Evolutionary conservation across 2,113 vertebrate genomes (phyloP).

Genomic region (Maccullochella peelii): DNA sequence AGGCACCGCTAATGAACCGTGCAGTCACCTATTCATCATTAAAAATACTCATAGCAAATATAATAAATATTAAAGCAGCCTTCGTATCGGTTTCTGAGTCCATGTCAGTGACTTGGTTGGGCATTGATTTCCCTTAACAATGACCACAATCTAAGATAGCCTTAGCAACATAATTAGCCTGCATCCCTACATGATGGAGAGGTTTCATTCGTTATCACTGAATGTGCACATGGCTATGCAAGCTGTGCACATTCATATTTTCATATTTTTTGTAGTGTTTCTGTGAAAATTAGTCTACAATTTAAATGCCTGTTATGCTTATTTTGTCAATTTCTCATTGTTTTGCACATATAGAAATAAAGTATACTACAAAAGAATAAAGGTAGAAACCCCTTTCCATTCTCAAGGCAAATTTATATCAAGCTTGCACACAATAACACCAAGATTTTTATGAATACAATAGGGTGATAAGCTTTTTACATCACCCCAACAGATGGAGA

Average conservation of each 20-base stretch:
- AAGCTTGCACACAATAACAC: not conserved
- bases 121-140: constrained; percentile 76
- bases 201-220: constrained; percentile 32
- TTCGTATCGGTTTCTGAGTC: constrained; percentile 19
- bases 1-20: not conserved
- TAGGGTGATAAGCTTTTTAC: not conserved
- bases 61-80: constrained; percentile 37
- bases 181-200: constrained; percentile 10
- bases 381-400: not conserved
- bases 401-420: not conserved
- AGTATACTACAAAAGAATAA: not conserved
- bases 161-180: constrained; percentile 40
- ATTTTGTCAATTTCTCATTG: constrained; percentile 1
- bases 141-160: constrained; percentile 47
- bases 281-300: constrained; percentile 4
- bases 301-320: not conserved
- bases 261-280: constrained; percentile 20
- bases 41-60: constrained; percentile 15
- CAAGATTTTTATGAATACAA: not conserved
- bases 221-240: constrained; percentile 18
- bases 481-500: not conserved
- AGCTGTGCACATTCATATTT: constrained; percentile 20
- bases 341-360: constrained; percentile 1
- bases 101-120: constrained; percentile 68
- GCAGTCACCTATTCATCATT: constrained; percentile 1